These are phyloP conservation scores for Cephus nigrinus DNA, from an alignment of 2,888 invertebrate genomes.

Conservation along the genomic window DNA sequence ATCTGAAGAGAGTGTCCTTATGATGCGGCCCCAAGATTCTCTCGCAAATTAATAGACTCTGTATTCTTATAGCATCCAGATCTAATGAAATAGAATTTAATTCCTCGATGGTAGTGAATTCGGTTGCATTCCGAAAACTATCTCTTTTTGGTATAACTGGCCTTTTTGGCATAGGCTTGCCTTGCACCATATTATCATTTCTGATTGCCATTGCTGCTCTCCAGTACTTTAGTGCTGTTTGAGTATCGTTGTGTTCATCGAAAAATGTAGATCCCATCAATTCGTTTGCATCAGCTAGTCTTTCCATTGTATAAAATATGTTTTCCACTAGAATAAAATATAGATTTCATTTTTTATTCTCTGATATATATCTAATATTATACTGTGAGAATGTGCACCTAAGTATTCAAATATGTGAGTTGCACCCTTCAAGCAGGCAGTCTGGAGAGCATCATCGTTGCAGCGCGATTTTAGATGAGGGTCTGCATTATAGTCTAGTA, in stretches of 20 bases:
- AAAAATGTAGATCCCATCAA: constrained; percentile 88
- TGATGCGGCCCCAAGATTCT: constrained; percentile 87
- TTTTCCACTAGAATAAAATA: constrained; percentile 47
- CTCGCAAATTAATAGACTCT: constrained; percentile 88
- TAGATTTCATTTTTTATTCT: constrained; percentile 6
- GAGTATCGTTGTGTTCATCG: constrained; percentile 85
- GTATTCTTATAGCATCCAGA: constrained; percentile 86
- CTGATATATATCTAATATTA: not conserved
- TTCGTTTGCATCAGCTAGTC: constrained; percentile 88
- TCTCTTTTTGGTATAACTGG: constrained; percentile 70
- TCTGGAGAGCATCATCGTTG: constrained; percentile 90
- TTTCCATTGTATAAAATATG: constrained; percentile 73
- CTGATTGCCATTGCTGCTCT: constrained; percentile 79
- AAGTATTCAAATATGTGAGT: constrained; percentile 79
- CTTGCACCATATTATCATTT: constrained; percentile 43
- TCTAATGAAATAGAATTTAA: constrained; percentile 80
- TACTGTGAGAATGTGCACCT: constrained; percentile 54
- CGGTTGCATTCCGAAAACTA: constrained; percentile 76
- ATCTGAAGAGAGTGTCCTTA: constrained; percentile 86
- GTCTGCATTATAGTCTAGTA: constrained; percentile 84
- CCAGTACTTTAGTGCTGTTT: constrained; percentile 81
- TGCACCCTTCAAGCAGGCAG: constrained; percentile 85
- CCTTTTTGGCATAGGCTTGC: constrained; percentile 67
- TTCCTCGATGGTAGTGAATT: constrained; percentile 80
- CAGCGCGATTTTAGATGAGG: constrained; percentile 80